phyloP scores from a whole-genome alignment of 2,113 vertebrate species.

The Mellivora capensis region DNA sequence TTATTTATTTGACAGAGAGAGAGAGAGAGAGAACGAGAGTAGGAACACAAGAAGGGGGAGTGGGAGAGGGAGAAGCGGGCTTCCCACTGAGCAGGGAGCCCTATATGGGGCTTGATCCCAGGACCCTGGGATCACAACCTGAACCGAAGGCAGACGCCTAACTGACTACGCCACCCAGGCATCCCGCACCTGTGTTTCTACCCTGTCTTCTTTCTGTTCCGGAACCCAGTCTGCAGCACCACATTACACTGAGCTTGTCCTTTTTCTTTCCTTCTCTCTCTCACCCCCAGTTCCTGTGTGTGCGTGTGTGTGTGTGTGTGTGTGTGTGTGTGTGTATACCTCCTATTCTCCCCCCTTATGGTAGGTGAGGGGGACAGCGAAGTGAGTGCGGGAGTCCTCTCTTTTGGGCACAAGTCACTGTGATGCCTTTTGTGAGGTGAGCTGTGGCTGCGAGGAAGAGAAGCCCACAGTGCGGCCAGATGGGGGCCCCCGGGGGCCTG shows the following conservation, averaged over 20 bases:
- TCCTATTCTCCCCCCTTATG: neutral
- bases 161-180: no score
- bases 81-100: no score
- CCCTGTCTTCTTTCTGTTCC: neutral
- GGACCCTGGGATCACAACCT: no score
- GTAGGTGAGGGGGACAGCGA: neutral
- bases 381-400: neutral
- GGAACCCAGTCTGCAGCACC: neutral
- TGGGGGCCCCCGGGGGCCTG: fast-evolving
- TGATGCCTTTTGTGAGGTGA: neutral
- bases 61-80: no score
- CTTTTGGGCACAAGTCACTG: neutral
- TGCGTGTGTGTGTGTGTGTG: neutral
- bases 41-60: no score
- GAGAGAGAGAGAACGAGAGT: no score
- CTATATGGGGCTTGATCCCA: no score
- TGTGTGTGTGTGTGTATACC: neutral
- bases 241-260: neutral
- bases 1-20: no score
- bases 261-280: neutral
- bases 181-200: neutral
- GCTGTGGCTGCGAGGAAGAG: neutral
- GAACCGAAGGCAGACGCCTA: no score
- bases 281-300: neutral
- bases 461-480: neutral